Evolutionary conservation across 2,113 vertebrate genomes (phyloP).

Genomic region (Macrotus californicus): DNA sequence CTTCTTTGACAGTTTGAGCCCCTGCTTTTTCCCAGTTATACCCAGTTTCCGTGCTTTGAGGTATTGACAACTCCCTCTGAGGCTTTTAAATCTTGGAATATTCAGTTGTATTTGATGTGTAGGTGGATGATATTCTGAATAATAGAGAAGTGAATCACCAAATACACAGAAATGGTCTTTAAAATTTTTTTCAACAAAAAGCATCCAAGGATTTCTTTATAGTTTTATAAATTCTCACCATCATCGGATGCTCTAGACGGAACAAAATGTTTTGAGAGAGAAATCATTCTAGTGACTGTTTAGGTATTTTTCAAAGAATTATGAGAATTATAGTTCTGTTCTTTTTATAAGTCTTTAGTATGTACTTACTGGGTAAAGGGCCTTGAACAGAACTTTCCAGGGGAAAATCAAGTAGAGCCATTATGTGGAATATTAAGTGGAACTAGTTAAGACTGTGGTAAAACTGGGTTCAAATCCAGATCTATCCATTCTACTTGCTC

Average conservation of each 20-base stretch:
- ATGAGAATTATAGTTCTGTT: not conserved
- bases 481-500: not conserved
- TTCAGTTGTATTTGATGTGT: constrained; percentile 21
- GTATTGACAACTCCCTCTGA: not conserved
- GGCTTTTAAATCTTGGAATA: constrained; percentile 22
- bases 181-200: constrained; percentile 19
- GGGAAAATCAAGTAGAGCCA: not conserved
- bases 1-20: not conserved
- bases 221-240: not conserved
- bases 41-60: not conserved
- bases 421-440: not conserved
- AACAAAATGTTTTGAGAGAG: not conserved
- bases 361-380: not conserved
- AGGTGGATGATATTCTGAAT: constrained; percentile 44
- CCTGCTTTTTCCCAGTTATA: not conserved
- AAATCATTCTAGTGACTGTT: not conserved
- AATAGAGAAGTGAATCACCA: constrained; percentile 32
- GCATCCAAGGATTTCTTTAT: not conserved
- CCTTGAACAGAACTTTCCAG: not conserved
- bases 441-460: not conserved
- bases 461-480: not conserved
- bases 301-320: not conserved
- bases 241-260: not conserved
- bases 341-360: not conserved
- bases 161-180: not conserved